Base-by-base conservation (phyloP, 2,113 vertebrate genomes). In the Lanius ludovicianus region DNA sequence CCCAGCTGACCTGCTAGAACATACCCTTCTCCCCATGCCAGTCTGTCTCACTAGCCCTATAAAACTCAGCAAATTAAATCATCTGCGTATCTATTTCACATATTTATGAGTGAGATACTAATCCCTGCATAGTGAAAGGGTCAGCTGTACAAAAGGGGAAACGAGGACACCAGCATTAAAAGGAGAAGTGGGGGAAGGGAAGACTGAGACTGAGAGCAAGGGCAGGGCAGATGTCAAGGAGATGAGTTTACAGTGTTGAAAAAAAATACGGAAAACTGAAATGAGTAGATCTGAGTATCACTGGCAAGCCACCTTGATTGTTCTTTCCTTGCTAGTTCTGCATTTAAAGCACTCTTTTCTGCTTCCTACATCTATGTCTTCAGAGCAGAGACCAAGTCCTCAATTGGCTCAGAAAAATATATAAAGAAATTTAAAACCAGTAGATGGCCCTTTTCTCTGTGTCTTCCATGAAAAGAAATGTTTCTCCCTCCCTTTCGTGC, bases 121-220 rank as follows among this genome's bases (percentile, higher is more conserved):
- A 96, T 96, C 95, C 71, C 50, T 73, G 59, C 85, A 92, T 92
- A 96, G 88, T 87, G 80, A 84, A 84, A 92, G 69, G 60, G 69
- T 93, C 80, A 56, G 56, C 68, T 44, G 49, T 88, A 80, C 82
- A 68, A 71, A 74, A 94, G 76, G 90, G 73, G 64, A 96, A 93
- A 71, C 15, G 35, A 92, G 96, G 86, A 82, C 88, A 92, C 31
- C 30, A 53, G 80, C 65, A 60, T 76, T 80, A 84, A 85, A 93
- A 31, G 55, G 42, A 89, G 60, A 84, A 81, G 33, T 65, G 59
- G 65, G 41, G 70, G 75, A 53, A 87, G 68, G 80, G 75, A 70
- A 49, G 35, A 63, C 42, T 0, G 3, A 73, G 28, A 39, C 39
- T 0, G 1, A 88, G 35, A 57, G 35, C 71, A 77, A 80, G 19